Evolutionary conservation across 2,797 vertebrate species (phyloP), one percentile per base, ranked within the genome.

Genomic region (Amblyraja radiata): DNA sequence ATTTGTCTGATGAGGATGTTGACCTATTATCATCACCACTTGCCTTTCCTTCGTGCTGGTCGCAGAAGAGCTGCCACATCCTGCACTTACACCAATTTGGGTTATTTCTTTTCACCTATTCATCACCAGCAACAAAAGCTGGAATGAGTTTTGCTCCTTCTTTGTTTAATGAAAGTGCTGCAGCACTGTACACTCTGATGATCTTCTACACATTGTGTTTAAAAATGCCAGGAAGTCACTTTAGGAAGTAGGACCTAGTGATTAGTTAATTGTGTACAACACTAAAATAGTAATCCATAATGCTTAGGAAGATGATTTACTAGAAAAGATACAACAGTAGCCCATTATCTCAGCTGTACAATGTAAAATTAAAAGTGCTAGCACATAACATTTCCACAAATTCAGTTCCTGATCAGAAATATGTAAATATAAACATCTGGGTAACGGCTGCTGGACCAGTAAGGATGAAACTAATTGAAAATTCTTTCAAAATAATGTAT

Each of bases 381-480:
- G 23, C 71, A 76, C 90, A 92, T 13, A 76, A 46, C 74, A 76
- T 74, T 58, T 74, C 68, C 36, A 73, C 65, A 91, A 91, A 74
- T 76, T 76, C 90, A 92, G 90, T 92, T 92, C 76, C 90, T 92
- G 90, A n/a, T 23, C 36, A 76, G 90, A 76, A 92, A 76, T 92
- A 28, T 92, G 90, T 76, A 92, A 92, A 92, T 54, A 92, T 76
- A 92, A 54, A 92, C 68, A 28, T 92, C 90, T 92, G 90, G 73
- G 36, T 92, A 46, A 54, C n/a, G 71, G 46, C 90, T 92, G 90
- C 73, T 92, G 46, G 71, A 46, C 18, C 71, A 92, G 58, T 8
- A 58, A 73, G 39, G 65, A 71, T 21, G 68, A 39, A 92, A 92
- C 46, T n/a, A 92, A 92, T 58, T 36, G 32, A 90, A 71, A 91